Evolutionary conservation across 2,797 vertebrate genomes (phyloP).

Genomic region (Pseudomugil tenellus): DNA sequence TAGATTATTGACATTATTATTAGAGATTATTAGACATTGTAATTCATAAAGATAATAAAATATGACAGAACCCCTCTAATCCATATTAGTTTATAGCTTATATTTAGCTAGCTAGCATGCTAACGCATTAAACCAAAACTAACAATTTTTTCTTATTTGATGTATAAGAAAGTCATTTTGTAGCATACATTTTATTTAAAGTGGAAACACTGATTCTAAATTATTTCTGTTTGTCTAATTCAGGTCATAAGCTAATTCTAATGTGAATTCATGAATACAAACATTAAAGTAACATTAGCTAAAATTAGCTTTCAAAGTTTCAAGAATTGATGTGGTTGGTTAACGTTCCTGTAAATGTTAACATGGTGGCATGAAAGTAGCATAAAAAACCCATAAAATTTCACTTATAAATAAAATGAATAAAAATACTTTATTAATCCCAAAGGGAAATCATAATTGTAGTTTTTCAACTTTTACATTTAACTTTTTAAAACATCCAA

Average conservation of each 20-base stretch:
- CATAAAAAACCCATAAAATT: background rate
- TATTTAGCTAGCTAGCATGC: no score
- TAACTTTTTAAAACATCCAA: constrained; percentile 42
- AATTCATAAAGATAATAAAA: background rate
- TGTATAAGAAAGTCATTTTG: background rate
- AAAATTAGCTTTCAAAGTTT: no score
- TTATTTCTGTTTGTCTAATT: background rate
- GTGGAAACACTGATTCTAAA: background rate
- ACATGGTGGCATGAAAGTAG: background rate
- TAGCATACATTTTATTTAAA: background rate
- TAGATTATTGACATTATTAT: no score
- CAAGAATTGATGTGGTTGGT: background rate
- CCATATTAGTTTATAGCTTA: no score
- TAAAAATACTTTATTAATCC: constrained; percentile 1
- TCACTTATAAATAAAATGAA: background rate
- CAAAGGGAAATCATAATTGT: background rate
- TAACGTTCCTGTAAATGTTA: background rate
- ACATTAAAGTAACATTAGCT: no score
- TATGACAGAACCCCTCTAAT: background rate
- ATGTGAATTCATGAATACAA: no score
- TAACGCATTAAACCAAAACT: no score
- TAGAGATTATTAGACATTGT: no score
- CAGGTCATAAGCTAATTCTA: background rate
- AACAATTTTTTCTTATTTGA: no score
- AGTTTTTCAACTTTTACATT: constrained; percentile 42